Conservation (phyloP, 2,113 vertebrate species). For the Lonchura striata region DNA sequence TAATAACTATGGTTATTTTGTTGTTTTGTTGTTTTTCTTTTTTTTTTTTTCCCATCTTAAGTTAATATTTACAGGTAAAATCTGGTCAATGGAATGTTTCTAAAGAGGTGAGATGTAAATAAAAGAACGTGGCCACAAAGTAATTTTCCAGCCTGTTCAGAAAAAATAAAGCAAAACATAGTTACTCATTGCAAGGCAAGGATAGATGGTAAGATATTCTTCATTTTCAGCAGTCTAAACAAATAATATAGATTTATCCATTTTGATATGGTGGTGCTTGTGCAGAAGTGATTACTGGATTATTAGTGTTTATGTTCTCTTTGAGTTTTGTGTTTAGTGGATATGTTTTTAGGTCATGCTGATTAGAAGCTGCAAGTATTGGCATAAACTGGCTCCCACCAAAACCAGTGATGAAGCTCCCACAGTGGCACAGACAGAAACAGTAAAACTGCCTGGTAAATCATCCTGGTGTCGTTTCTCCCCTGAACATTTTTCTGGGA, state of each 20-base stretch:
- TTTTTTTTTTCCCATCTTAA: not conserved
- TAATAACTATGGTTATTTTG: not conserved
- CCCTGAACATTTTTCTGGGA: not conserved
- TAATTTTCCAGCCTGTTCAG: not conserved
- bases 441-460: not conserved
- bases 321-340: not conserved
- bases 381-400: not conserved
- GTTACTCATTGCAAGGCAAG: not conserved
- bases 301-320: not conserved
- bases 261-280: not conserved
- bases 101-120: not conserved
- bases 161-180: not conserved
- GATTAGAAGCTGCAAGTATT: not conserved
- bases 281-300: not conserved
- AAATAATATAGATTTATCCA: not conserved
- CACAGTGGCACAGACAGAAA: not conserved
- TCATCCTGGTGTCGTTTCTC: not conserved
- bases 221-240: not conserved
- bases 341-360: not conserved
- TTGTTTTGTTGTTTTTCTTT: not conserved
- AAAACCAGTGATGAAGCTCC: not conserved
- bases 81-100: not conserved
- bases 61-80: constrained; percentile 5
- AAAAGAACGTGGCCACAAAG: not conserved
- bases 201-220: not conserved